phyloP scores from a whole-genome alignment of 2,888 invertebrate species.

The Zeuzera pyrina region DNA sequence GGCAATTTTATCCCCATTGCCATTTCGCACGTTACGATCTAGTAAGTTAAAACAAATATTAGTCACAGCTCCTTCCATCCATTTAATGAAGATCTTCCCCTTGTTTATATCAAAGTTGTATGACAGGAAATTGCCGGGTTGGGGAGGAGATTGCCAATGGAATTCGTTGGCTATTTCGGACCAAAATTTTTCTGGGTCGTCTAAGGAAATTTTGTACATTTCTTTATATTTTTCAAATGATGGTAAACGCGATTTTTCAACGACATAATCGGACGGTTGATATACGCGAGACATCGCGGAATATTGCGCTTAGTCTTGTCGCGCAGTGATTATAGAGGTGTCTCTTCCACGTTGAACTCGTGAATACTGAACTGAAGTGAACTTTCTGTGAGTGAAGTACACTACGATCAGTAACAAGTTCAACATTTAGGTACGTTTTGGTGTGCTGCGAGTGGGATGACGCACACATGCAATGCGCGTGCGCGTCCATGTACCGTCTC shows the following conservation, averaged over 20 bases:
- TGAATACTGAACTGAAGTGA: too few species aligned
- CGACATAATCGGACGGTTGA: slow-evolving; percentile 75
- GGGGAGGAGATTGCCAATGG: slow-evolving; percentile 88
- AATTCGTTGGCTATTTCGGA: slow-evolving; percentile 92
- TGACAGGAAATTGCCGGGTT: slow-evolving; percentile 83
- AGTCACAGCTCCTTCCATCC: slow-evolving; percentile 95
- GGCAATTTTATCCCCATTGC: slow-evolving; percentile 91
- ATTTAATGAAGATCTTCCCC: slow-evolving; percentile 93
- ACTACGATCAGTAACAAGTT: too few species aligned
- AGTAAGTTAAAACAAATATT: slow-evolving; percentile 97
- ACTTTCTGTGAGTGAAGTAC: too few species aligned
- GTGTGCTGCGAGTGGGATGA: too few species aligned
- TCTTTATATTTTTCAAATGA: slow-evolving; percentile 81
- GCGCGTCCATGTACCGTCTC: too few species aligned
- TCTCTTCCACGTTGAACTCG: too few species aligned
- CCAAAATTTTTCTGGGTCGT: slow-evolving; percentile 95
- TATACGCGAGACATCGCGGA: slow-evolving; percentile 78
- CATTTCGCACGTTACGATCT: slow-evolving; percentile 92
- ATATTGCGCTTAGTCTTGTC: slow-evolving; percentile 21
- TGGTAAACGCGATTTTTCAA: slow-evolving; percentile 74
- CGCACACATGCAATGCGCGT: too few species aligned
- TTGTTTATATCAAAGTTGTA: slow-evolving; percentile 93
- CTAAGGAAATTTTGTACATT: slow-evolving; percentile 89
- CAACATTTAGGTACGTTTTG: too few species aligned
- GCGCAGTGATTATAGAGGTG: too few species aligned